phyloP scores from a whole-genome alignment of 2,888 invertebrate species.

The Cantharis rufa region DNA sequence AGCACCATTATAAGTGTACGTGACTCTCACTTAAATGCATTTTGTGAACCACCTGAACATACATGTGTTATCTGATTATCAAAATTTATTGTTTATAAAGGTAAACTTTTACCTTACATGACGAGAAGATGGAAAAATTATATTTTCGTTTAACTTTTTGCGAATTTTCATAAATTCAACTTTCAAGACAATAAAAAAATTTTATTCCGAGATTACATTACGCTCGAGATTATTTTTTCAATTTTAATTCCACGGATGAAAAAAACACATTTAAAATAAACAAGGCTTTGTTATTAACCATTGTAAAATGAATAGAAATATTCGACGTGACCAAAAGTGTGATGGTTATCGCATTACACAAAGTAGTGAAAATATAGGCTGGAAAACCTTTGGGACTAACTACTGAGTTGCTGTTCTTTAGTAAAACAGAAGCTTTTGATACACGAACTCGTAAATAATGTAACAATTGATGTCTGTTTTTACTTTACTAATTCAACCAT shows the following conservation, averaged over 20 bases:
- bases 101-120: background rate
- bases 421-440: constrained; percentile 24
- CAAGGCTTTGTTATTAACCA: background rate
- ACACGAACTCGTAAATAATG: constrained; percentile 31
- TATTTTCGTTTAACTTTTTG: background rate
- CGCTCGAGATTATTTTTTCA: background rate
- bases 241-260: background rate
- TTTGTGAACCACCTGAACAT: constrained; percentile 16
- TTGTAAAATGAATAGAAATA: constrained; percentile 4
- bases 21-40: constrained; percentile 30
- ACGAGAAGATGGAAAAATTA: background rate
- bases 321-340: constrained; percentile 11
- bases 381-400: constrained; percentile 16
- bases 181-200: background rate
- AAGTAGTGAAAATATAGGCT: constrained; percentile 21
- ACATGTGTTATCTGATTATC: background rate
- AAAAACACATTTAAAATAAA: background rate
- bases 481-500: constrained; percentile 27
- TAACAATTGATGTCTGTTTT: constrained; percentile 32
- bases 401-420: constrained; percentile 14
- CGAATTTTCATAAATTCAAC: background rate
- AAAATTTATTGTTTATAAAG: background rate
- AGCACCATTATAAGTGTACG: constrained; percentile 40
- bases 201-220: too few relatives aligned
- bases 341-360: constrained; percentile 18